These are phyloP conservation scores for Lepidothrix coronata DNA, from an alignment of 2,113 vertebrate species.

Conservation along the genomic window DNA sequence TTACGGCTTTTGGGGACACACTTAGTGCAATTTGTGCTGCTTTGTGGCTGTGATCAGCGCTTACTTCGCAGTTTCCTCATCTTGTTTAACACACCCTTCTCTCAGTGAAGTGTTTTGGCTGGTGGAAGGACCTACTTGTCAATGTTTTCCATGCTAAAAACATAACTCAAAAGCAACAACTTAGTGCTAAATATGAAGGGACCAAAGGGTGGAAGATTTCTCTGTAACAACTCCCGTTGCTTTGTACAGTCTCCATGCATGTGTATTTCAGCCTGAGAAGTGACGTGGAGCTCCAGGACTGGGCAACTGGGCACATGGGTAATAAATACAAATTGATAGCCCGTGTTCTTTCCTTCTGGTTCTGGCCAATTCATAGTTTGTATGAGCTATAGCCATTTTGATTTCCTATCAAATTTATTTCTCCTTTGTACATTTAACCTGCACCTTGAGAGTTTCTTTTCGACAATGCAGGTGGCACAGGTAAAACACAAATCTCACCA, in stretches of 20 bases:
- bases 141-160: neutral
- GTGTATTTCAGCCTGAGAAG: neutral
- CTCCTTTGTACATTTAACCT: neutral
- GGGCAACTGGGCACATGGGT: neutral
- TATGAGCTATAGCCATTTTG: neutral
- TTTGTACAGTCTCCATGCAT: neutral
- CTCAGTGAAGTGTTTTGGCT: neutral
- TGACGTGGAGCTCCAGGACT: neutral
- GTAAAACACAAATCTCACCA: neutral
- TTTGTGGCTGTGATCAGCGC: slow-evolving; percentile 36
- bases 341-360: neutral
- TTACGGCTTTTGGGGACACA: neutral
- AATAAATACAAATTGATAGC: neutral
- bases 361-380: neutral
- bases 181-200: neutral
- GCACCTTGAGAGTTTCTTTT: neutral
- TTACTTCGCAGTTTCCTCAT: neutral
- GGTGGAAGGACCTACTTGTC: neutral
- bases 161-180: neutral
- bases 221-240: neutral
- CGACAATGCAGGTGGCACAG: neutral
- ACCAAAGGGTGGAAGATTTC: neutral
- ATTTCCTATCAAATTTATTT: neutral
- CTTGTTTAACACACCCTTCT: neutral
- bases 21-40: neutral